These are phyloP conservation scores for Acanthosepion esculentum DNA, from an alignment of 2,888 invertebrate genomes.

Conservation along the genomic window DNA sequence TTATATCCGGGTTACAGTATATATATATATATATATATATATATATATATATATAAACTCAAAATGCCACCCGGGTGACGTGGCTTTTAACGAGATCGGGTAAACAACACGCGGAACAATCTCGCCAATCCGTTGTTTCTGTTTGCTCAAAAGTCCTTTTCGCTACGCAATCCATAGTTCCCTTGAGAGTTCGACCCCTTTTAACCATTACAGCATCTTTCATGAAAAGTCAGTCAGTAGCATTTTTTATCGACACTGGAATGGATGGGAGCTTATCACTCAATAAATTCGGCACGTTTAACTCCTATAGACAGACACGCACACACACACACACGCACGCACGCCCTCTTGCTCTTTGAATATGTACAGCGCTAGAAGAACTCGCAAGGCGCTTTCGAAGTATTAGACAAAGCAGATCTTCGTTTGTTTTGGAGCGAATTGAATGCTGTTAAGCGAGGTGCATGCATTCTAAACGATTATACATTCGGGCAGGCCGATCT, in stretches of 20 bases:
- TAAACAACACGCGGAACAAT: background rate
- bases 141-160: background rate
- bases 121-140: background rate
- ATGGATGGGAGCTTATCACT: background rate
- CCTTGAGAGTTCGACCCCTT: background rate
- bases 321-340: too few species aligned
- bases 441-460: background rate
- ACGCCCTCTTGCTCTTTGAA: too few species aligned
- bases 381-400: too few species aligned
- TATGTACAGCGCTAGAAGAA: too few species aligned
- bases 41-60: background rate
- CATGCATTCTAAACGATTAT: background rate
- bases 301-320: too few species aligned
- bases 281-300: background rate
- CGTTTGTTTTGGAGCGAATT: too few species aligned
- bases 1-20: too few species aligned
- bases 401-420: too few species aligned
- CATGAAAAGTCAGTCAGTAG: background rate
- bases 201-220: background rate
- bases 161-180: background rate
- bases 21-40: too few species aligned
- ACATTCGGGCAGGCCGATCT: background rate
- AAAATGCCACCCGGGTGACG: background rate
- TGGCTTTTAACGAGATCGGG: background rate
- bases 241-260: background rate